These are phyloP conservation scores for Ecdyonurus torrentis DNA, from an alignment of 2,888 invertebrate genomes.

Conservation along the genomic window DNA sequence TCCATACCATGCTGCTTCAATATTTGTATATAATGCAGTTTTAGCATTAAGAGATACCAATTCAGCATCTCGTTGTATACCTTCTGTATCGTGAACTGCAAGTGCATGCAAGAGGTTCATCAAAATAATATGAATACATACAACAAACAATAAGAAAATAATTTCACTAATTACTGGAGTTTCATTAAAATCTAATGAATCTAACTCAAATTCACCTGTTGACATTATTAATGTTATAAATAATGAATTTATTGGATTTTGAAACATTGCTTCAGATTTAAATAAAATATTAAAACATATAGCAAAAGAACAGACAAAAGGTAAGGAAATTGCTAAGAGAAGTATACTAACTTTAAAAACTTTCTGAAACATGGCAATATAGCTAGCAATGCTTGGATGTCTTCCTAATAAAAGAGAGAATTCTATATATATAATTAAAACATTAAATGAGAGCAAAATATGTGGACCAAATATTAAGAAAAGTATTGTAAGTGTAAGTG, in stretches of 20 bases:
- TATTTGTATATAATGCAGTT: neutral
- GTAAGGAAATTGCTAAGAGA: neutral
- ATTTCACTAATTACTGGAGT: neutral
- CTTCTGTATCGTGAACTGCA: neutral
- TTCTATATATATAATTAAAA: neutral
- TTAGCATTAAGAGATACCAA: neutral
- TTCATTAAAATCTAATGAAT: neutral
- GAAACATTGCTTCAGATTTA: neutral
- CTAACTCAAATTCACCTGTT: neutral
- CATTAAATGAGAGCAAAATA: neutral
- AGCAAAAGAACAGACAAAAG: neutral
- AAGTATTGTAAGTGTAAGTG: neutral
- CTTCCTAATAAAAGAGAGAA: neutral
- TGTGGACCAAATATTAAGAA: neutral
- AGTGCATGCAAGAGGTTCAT: neutral
- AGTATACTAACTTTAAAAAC: neutral
- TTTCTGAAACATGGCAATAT: neutral
- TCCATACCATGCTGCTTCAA: neutral
- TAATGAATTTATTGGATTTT: neutral
- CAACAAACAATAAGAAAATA: neutral
- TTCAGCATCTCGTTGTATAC: neutral
- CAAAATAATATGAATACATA: neutral
- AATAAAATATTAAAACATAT: neutral
- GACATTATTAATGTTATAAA: neutral
- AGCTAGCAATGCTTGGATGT: neutral